Percentiles rank a stretch among this genome's conserved stretches.
Evolutionary conservation across 2,113 vertebrate genomes (phyloP).

Genomic region (Theristicus caerulescens): DNA sequence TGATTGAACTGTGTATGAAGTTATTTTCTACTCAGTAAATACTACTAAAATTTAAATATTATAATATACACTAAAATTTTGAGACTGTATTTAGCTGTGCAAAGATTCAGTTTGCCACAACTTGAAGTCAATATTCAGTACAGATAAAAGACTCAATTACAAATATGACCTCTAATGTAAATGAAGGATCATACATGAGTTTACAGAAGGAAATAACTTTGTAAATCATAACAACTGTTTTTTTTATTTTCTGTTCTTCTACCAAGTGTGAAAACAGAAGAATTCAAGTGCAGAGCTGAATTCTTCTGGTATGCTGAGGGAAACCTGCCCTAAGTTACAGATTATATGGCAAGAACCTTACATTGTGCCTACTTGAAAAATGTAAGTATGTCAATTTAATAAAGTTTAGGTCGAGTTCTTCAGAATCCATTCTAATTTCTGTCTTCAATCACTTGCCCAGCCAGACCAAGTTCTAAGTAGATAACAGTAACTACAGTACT

Average conservation of each 20-base stretch:
- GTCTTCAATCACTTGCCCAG: slow-evolving; percentile 15
- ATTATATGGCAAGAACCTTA: background rate
- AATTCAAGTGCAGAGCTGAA: background rate
- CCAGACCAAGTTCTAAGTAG: background rate
- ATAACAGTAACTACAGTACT: background rate
- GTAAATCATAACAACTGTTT: background rate
- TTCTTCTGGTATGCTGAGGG: background rate
- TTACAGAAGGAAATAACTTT: background rate
- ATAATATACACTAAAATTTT: background rate
- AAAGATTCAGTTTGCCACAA: background rate
- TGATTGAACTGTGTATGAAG: background rate
- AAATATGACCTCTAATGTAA: background rate
- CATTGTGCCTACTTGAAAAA: background rate
- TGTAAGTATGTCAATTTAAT: background rate
- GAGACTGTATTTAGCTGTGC: background rate
- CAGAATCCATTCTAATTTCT: background rate
- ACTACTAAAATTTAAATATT: background rate
- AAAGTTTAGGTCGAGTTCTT: background rate
- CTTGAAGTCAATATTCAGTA: background rate
- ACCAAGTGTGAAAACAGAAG: background rate
- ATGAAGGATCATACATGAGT: background rate
- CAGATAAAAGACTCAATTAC: background rate
- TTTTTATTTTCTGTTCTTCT: background rate
- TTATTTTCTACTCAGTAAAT: background rate
- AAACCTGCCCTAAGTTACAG: background rate